phyloP scores from a whole-genome alignment of 64 coral and sea anemone species.

The Dendronephthya gigantea region DNA sequence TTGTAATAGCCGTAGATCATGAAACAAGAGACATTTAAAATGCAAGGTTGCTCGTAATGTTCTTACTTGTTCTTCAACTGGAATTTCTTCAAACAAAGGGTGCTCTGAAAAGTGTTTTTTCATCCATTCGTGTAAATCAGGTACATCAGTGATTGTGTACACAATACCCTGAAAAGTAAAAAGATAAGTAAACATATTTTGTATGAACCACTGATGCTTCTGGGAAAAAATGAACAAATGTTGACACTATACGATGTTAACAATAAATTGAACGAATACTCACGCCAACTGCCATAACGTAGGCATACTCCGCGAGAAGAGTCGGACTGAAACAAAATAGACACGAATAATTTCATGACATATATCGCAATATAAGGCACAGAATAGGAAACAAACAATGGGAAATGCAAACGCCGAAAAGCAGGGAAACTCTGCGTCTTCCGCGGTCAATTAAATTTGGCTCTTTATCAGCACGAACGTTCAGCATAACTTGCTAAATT shows the following conservation, averaged over 20 bases:
- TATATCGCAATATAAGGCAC: too few relatives aligned
- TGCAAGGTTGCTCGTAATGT: background rate
- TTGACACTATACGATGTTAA: background rate
- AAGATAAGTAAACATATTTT: background rate
- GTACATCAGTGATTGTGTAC: conserved; percentile 93
- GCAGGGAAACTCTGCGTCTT: too few relatives aligned
- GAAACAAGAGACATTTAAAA: background rate
- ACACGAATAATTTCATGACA: too few relatives aligned
- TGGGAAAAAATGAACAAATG: too few relatives aligned
- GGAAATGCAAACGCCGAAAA: too few relatives aligned
- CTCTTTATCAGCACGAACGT: too few relatives aligned
- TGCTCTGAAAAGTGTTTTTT: conserved; percentile 78
- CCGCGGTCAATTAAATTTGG: too few relatives aligned
- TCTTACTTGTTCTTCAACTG: conserved; percentile 70
- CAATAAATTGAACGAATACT: conserved; percentile 18
- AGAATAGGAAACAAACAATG: too few relatives aligned
- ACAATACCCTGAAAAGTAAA: conserved; percentile 48
- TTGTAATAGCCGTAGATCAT: too few relatives aligned
- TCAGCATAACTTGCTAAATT: too few relatives aligned
- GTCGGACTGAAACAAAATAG: conserved; percentile 42
- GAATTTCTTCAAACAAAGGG: conserved; percentile 65
- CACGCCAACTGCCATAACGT: conserved; percentile 70
- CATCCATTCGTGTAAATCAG: conserved; percentile 85
- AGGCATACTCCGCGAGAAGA: conserved; percentile 96
- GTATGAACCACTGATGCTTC: too few relatives aligned